Base-by-base conservation (phyloP, 2,113 vertebrate species). In the Python bivittatus region DNA sequence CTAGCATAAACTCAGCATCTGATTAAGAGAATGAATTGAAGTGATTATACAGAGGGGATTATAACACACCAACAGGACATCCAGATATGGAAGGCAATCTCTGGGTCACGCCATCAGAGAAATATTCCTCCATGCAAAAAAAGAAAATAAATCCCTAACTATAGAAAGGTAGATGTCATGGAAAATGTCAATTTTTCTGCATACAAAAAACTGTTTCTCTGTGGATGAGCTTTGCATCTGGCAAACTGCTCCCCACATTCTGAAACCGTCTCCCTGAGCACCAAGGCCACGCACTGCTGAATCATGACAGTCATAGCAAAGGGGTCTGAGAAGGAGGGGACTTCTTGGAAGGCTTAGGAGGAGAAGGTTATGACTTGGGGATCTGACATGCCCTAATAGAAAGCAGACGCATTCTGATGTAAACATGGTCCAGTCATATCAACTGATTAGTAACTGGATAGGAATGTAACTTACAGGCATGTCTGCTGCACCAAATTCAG, bases 401-500 rank as follows among this genome's bases (percentile, higher is more conserved):
- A 93, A 44, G 60, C 90, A 88, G 90, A 91, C 91, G 33, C 13
- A 0, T 44, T 33, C 23, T 15, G 53, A n/a, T 83, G 44, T 44
- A 88, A 61, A 61, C 25, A 27, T 1, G 4, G 29, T 52, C 25
- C 15, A 83, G 23, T 90, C 0, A 0, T 27, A 83, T 20, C 5
- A 22, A 86, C 29, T 10, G 13, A 29, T 38, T 90, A 93, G 56
- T 90, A 94, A 95, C 15, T 60, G 60, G 38, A 88, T 29, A 91
- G 94, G 94, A 94, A 95, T 90, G 90, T 44, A 57, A 1, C 10
- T 92, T 29, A 0, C 3, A 48, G 48, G 44, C 53, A 12, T 7
- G 27, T 4, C 13, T 4, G 22, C 58, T 92, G 12, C 11, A 38
- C 7, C 91, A 84, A 94, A 92, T 85, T 10, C 29, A 33, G n/a